phyloP scores from a whole-genome alignment of 1,140 invertebrate species.

The Ips typographus region DNA sequence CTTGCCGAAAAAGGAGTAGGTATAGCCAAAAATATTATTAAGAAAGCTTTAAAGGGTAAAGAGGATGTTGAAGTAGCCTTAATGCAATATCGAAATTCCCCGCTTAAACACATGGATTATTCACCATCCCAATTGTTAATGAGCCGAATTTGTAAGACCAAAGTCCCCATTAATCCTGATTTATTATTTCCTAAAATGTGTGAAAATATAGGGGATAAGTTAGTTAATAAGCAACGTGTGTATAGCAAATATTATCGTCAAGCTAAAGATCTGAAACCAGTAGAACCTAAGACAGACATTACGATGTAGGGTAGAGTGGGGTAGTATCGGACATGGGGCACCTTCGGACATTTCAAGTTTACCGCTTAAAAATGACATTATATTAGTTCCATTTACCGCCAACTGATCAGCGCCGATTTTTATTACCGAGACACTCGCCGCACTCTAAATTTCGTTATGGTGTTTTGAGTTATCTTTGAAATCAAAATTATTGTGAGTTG shows the following conservation, averaged over 20 bases:
- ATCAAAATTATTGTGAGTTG: too few species aligned
- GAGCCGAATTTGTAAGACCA: conserved; percentile 2
- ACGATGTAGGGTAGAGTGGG: not conserved
- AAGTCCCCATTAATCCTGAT: not conserved
- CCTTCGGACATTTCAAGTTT: too few species aligned
- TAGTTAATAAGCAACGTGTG: not conserved
- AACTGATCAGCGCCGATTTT: too few species aligned
- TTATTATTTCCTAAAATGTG: not conserved
- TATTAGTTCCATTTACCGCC: too few species aligned
- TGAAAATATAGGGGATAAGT: not conserved
- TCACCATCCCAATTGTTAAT: not conserved
- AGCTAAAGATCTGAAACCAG: not conserved
- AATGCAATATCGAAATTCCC: not conserved
- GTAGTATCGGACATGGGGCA: too few species aligned
- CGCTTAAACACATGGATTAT: conserved; percentile 1
- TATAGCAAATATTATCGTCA: not conserved
- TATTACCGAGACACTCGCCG: too few species aligned
- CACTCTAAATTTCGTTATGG: too few species aligned
- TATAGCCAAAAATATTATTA: not conserved
- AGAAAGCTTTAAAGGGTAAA: not conserved
- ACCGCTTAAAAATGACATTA: too few species aligned
- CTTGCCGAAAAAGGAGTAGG: not conserved
- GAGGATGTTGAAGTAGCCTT: conserved; percentile 1
- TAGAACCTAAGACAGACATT: not conserved
- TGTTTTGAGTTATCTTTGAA: too few species aligned